phyloP scores from a whole-genome alignment of 1,140 invertebrate genomes.

The Ips typographus region DNA sequence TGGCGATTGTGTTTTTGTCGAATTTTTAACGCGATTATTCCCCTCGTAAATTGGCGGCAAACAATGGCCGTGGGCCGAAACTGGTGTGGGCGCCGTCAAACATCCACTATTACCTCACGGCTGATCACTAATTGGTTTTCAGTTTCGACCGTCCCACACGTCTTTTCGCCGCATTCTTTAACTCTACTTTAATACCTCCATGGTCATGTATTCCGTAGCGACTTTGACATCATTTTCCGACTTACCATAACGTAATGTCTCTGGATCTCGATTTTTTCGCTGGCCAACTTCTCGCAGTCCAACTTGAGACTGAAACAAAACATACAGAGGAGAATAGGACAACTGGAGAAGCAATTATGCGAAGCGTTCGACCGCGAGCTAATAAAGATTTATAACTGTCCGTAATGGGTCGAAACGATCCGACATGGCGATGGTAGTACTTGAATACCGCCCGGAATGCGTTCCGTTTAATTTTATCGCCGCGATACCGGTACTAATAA shows the following conservation, averaged over 20 bases:
- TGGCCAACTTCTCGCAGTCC: conserved; percentile 94
- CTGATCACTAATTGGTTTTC: not conserved
- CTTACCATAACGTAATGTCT: conserved; percentile 98
- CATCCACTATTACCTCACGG: not conserved
- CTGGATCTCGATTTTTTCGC: conserved; percentile 98
- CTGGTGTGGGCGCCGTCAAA: not conserved
- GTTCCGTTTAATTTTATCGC: conserved; percentile 6
- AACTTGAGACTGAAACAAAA: conserved; percentile 72
- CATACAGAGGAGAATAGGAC: no score
- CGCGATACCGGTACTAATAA: conserved; percentile 2
- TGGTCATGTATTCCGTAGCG: not conserved
- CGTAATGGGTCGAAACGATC: conserved; percentile 7
- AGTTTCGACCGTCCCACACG: not conserved
- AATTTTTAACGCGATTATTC: conserved; percentile 1
- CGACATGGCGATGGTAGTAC: conserved; percentile 9
- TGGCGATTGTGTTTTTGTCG: not conserved
- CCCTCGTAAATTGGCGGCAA: not conserved
- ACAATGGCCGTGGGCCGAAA: not conserved
- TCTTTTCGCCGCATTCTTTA: not conserved
- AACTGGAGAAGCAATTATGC: not conserved
- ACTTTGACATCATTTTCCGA: conserved; percentile 35
- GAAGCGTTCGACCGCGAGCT: not conserved
- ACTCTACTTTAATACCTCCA: not conserved
- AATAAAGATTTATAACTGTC: conserved; percentile 10
- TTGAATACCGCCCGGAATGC: not conserved